Evolutionary conservation across 2,888 invertebrate genomes (phyloP).

Genomic region (Creontiades dilutus): DNA sequence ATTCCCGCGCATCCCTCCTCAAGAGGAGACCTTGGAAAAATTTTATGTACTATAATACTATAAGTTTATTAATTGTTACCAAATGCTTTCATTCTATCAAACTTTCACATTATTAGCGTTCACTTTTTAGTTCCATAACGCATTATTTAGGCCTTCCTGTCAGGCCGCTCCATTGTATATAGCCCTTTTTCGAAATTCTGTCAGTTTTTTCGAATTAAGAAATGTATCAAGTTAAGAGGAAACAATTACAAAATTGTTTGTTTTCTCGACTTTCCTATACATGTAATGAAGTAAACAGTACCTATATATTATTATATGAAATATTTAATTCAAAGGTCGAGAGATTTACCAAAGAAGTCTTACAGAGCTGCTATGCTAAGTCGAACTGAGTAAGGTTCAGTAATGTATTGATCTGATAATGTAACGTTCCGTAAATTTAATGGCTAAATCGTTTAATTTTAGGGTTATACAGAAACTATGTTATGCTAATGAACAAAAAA

Average conservation of each 20-base stretch:
- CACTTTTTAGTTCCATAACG: background rate
- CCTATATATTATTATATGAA: conserved; percentile 24
- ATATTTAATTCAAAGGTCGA: background rate
- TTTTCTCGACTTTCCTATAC: conserved; percentile 29
- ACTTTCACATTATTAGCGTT: conserved; percentile 29
- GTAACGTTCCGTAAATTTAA: conserved; percentile 37
- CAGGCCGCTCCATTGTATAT: conserved; percentile 26
- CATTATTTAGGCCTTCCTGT: conserved; percentile 28
- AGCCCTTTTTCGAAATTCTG: conserved; percentile 29
- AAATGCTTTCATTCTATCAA: conserved; percentile 62
- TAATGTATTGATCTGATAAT: conserved; percentile 7
- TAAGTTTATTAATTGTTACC: conserved; percentile 69
- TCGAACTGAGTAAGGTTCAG: conserved; percentile 3
- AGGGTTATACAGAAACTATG: conserved; percentile 3
- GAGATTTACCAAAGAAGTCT: conserved; percentile 29
- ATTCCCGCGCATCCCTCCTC: background rate
- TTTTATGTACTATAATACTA: conserved; percentile 57
- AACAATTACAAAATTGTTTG: conserved; percentile 9
- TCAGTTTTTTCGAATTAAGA: conserved; percentile 43
- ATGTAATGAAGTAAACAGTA: conserved; percentile 28
- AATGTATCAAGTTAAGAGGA: background rate
- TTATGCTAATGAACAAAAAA: conserved; percentile 47
- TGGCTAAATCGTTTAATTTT: conserved; percentile 32
- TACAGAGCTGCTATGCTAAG: conserved; percentile 36
- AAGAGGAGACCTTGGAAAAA: background rate